phyloP scores from a whole-genome alignment of 1,140 invertebrate genomes.

The Pomacea maculata region DNA sequence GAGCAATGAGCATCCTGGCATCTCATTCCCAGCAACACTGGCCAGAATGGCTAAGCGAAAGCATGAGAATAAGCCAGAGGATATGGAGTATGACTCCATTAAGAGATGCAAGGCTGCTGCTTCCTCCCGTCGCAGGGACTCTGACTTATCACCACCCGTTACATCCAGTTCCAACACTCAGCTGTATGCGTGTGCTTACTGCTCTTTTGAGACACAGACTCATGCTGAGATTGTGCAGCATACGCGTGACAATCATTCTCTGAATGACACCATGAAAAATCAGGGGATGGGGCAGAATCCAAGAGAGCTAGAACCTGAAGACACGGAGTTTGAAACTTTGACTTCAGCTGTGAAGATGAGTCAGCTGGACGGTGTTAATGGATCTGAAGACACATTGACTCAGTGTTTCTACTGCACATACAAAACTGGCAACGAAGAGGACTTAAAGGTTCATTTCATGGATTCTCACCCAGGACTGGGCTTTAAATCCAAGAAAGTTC shows the following conservation, averaged over 20 bases:
- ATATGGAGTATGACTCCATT: slow-evolving; percentile 23
- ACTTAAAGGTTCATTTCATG: slow-evolving; percentile 27
- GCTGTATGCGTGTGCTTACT: slow-evolving; percentile 39
- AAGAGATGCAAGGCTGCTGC: slow-evolving; percentile 21
- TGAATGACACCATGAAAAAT: slow-evolving; percentile 12
- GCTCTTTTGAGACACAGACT: slow-evolving; percentile 38
- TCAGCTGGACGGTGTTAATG: neutral
- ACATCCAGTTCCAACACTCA: neutral
- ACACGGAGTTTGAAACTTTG: neutral
- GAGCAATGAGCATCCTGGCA: slow-evolving; percentile 27
- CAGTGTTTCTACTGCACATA: slow-evolving; percentile 32
- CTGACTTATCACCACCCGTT: neutral
- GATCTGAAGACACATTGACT: slow-evolving; percentile 19
- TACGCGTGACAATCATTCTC: slow-evolving; percentile 30
- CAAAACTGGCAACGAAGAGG: slow-evolving; percentile 20
- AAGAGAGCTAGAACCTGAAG: slow-evolving; percentile 1
- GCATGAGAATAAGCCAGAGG: slow-evolving; percentile 3
- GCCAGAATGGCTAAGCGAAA: slow-evolving; percentile 3
- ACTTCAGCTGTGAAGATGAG: slow-evolving; percentile 16
- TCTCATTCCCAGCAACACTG: neutral
- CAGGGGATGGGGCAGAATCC: neutral
- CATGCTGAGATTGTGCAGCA: slow-evolving; percentile 33
- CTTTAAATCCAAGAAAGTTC: slow-evolving; percentile 21
- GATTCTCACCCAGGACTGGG: slow-evolving; percentile 21
- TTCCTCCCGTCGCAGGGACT: slow-evolving; percentile 6